Percentiles rank a stretch among this genome's conserved stretches.
Evolutionary conservation across 1,140 invertebrate genomes (phyloP).

Genomic region (Drosophila ogumai): DNA sequence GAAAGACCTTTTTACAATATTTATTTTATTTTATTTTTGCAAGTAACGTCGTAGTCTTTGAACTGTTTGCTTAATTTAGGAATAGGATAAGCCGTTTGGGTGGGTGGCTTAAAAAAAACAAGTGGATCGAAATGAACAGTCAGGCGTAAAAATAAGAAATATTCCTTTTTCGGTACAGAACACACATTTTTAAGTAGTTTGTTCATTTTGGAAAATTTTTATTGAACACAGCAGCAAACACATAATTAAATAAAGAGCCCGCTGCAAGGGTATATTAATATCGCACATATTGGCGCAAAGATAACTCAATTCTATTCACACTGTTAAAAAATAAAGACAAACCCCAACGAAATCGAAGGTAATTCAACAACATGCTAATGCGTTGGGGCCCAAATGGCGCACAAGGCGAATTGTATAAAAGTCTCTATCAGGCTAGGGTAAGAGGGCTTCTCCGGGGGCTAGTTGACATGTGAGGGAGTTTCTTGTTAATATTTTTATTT

Average conservation of each 20-base stretch:
- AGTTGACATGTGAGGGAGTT: constrained; percentile 32
- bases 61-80: constrained; percentile 61
- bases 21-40: constrained; percentile 41
- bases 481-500: constrained; percentile 79
- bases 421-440: constrained; percentile 14
- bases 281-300: constrained; percentile 53
- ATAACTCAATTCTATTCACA: constrained; percentile 79
- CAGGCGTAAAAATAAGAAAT: no score
- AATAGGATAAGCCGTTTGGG: constrained; percentile 22
- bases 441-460: constrained; percentile 21
- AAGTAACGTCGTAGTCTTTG: constrained; percentile 51
- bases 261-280: not conserved
- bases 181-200: not conserved
- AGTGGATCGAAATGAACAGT: constrained; percentile 8
- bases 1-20: constrained; percentile 10
- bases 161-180: not conserved
- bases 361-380: constrained; percentile 69
- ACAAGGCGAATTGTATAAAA: constrained; percentile 48
- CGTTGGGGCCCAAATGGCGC: constrained; percentile 65
- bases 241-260: no score
- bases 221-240: not conserved
- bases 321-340: constrained; percentile 17
- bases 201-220: not conserved
- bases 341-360: constrained; percentile 42
- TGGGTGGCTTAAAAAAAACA: constrained; percentile 71